Percentiles rank a stretch among this genome's conserved stretches.
phyloP scores from a whole-genome alignment of 2,888 invertebrate species.

The Malthinus seriepunctatus region DNA sequence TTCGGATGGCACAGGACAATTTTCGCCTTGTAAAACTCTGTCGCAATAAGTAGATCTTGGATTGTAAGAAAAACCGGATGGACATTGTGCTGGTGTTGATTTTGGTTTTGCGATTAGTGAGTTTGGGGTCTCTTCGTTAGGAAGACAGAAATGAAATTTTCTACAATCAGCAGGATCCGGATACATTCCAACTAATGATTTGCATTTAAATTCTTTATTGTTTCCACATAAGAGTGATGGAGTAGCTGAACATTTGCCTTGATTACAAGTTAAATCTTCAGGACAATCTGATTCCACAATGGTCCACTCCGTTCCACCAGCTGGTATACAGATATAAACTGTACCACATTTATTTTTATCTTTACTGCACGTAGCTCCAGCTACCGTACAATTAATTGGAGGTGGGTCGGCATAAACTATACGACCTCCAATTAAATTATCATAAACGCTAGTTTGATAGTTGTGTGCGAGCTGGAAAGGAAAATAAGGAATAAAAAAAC shows the following conservation, averaged over 20 bases:
- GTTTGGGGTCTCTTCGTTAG: no score
- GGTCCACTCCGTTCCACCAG: neutral
- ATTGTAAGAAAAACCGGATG: neutral
- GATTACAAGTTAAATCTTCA: neutral
- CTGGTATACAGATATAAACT: neutral
- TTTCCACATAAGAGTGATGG: neutral
- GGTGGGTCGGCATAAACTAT: no score
- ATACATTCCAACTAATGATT: slow-evolving; percentile 1
- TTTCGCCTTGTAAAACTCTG: no score
- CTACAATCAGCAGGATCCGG: slow-evolving; percentile 10
- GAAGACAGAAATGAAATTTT: slow-evolving; percentile 10
- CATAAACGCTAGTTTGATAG: no score
- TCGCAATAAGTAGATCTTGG: neutral
- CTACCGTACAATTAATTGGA: neutral
- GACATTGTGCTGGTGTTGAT: no score
- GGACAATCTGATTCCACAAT: neutral
- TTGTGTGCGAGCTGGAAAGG: no score
- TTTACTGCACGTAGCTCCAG: neutral
- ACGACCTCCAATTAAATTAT: no score
- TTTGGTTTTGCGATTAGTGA: neutral
- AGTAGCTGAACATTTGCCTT: rapidly evolving
- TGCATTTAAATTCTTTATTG: neutral
- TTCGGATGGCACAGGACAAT: neutral
- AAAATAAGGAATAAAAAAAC: no score
- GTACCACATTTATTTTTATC: neutral